These are phyloP conservation scores for Hirtodrosophila cameraria DNA, from an alignment of 2,888 invertebrate species.

Conservation along the genomic window DNA sequence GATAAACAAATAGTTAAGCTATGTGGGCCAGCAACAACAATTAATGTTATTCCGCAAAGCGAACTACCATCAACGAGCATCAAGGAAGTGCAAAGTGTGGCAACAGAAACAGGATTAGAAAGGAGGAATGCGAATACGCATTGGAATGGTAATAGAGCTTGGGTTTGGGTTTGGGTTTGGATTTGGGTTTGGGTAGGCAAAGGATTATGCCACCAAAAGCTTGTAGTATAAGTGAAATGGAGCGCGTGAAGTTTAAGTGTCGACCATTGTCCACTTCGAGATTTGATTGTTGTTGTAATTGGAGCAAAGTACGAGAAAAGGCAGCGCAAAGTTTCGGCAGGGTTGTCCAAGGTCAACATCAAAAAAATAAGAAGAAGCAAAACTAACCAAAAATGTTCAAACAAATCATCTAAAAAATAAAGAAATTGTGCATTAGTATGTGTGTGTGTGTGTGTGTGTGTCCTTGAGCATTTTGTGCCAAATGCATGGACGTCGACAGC, in stretches of 20 bases:
- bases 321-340: neutral
- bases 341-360: slow-evolving; percentile 51
- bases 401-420: slow-evolving; percentile 60
- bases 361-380: slow-evolving; percentile 23
- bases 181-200: no score
- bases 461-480: slow-evolving; percentile 79
- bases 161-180: no score
- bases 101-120: neutral
- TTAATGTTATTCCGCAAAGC: slow-evolving; percentile 39
- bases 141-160: neutral
- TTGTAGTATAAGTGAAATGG: slow-evolving; percentile 69
- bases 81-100: no score
- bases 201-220: slow-evolving; percentile 61
- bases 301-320: slow-evolving; percentile 26
- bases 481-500: slow-evolving; percentile 57
- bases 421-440: slow-evolving; percentile 33
- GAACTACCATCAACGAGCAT: slow-evolving; percentile 2
- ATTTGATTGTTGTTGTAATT: slow-evolving; percentile 65
- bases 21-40: slow-evolving; percentile 26
- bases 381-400: slow-evolving; percentile 58
- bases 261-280: slow-evolving; percentile 58
- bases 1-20: neutral
- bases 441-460: slow-evolving; percentile 48
- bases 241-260: slow-evolving; percentile 69
- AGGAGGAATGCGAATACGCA: neutral